Conservation (phyloP, 2,888 invertebrate species). For the Tenodera sinensis region DNA sequence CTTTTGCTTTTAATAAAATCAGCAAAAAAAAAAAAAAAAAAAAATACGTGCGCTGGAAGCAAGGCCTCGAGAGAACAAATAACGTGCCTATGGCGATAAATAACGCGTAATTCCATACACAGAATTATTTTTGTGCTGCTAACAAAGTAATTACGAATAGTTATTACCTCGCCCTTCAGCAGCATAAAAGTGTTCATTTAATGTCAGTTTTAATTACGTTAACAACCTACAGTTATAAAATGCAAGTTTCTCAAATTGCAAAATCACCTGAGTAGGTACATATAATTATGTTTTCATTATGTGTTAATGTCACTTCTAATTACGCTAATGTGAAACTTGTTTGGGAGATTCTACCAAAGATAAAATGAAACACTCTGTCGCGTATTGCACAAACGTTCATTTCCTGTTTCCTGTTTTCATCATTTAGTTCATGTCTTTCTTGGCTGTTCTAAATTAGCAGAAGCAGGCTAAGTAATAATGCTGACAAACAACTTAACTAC, state of each 20-base stretch:
- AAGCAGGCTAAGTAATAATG: no score
- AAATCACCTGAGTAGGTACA: background rate
- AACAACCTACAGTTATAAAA: background rate
- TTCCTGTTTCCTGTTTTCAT: no score
- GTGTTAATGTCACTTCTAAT: background rate
- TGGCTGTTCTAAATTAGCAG: no score
- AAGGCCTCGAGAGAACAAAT: no score
- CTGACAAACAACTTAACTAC: no score
- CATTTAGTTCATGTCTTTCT: no score
- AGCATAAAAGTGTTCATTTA: background rate
- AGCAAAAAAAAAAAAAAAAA: no score
- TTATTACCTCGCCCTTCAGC: background rate
- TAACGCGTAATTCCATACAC: background rate
- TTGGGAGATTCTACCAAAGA: background rate
- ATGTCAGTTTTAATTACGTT: background rate
- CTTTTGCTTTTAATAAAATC: no score
- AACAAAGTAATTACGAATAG: background rate
- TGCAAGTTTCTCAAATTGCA: background rate
- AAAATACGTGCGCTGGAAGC: no score
- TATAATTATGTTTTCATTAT: background rate
- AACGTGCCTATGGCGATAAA: background rate
- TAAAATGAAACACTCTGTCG: no score
- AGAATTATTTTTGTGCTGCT: background rate
- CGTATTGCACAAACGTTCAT: no score
- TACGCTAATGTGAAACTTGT: background rate